A percentile compares a stretch with the other conserved stretches of the same genome.
Evolutionary conservation across 2,113 vertebrate species (phyloP).

Genomic region (Sprattus sprattus): DNA sequence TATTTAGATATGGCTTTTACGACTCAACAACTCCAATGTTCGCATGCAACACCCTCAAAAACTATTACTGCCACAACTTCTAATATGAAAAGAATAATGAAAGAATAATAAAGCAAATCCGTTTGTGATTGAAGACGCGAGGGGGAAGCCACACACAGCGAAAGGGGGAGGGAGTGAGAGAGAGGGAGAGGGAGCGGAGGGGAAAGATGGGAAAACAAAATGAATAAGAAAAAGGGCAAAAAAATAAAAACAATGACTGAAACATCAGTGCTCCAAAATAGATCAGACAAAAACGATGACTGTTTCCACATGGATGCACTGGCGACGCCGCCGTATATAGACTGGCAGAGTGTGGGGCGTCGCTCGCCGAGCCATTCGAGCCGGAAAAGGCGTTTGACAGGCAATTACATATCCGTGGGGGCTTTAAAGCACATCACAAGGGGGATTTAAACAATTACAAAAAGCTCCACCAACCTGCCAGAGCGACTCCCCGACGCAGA

Average conservation of each 20-base stretch:
- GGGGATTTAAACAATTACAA: constrained; percentile 65
- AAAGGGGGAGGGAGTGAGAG: neutral
- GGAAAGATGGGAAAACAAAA: neutral
- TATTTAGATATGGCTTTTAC: constrained; percentile 20
- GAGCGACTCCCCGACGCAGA: constrained; percentile 48
- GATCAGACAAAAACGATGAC: constrained; percentile 50
- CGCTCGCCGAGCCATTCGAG: constrained; percentile 37
- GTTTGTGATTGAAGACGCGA: constrained; percentile 35
- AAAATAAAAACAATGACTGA: constrained; percentile 45
- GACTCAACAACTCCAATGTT: constrained; percentile 20
- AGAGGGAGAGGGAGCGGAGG: neutral
- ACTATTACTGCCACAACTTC: constrained; percentile 28
- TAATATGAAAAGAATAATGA: constrained; percentile 18
- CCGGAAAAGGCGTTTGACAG: constrained; percentile 55
- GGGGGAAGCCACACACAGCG: neutral
- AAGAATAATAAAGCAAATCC: constrained; percentile 28
- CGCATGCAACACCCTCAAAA: constrained; percentile 11
- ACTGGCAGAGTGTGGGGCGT: constrained; percentile 43
- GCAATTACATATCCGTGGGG: constrained; percentile 60
- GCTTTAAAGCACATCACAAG: constrained; percentile 62
- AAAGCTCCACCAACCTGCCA: constrained; percentile 56
- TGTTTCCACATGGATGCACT: constrained; percentile 48
- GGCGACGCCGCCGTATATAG: constrained; percentile 34
- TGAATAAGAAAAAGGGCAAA: neutral
- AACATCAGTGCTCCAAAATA: constrained; percentile 46